Base-by-base conservation (phyloP, 2,797 vertebrate genomes). In the Gymnoscopelus braueri region DNA sequence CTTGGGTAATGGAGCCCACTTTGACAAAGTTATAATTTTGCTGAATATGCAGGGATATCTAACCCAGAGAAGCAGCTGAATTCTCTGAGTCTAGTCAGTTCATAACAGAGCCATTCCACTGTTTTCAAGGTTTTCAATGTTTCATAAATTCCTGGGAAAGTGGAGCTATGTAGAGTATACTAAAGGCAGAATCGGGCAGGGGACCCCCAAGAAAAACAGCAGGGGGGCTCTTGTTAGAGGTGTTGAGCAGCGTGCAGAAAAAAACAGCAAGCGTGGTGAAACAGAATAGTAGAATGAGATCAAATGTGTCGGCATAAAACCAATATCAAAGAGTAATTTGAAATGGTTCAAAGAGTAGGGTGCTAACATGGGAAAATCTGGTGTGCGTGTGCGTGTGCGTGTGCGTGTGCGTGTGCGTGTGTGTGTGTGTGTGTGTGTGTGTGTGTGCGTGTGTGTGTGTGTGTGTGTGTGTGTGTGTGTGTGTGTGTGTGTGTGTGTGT, bases 1-100 rank as follows among this genome's bases (percentile, higher is more conserved):
- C 77, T 81, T 80, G 71, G 73, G 74, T 86, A 86, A 89, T 82
- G 86, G 87, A 89, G 84, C 83, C 83, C 74, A 68, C 77, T 74
- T 81, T 74, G 62, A 19, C 77, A 75, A 67, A 80, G 80, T 83
- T 81, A 78, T 87, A 64, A 69, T 83, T 84, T 78, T 72, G 81
- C 78, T 83, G 75, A 83, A 84, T 81, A 85, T 82, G 83, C 83
- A 70, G 71, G 52, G 72, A 71, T 74, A 78, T 77, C 72, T 77
- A 80, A 81, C 77, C 56, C 66, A 73, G 77, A 58, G 68, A 79
- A 74, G 66, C 39, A 57, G 80, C 56, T 65, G 60, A 44, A 56
- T 60, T 65, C 49, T 68, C 60, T 26, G 24, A 35, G 26, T 65
- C 39, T 68, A 55, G 63, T 63, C 76, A 58, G 66, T 81, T 77